Evolutionary conservation across 2,888 invertebrate species (phyloP).

Genomic region (Lomographa bimaculata): DNA sequence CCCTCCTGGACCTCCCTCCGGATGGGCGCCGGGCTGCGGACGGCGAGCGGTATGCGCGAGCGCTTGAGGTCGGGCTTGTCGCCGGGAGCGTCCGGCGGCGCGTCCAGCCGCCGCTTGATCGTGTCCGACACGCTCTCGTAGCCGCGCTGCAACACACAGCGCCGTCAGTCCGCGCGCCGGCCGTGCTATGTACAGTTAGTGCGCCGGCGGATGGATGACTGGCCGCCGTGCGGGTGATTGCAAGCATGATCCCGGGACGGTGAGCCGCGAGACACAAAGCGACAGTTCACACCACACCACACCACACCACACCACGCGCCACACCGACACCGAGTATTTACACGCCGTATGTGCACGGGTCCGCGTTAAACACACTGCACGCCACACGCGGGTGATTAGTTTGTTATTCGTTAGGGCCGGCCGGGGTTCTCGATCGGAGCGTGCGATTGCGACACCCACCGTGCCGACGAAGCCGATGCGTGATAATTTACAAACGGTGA

Average conservation of each 20-base stretch:
- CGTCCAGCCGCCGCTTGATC: constrained; percentile 83
- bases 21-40: constrained; percentile 68
- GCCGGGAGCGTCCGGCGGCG: constrained; percentile 69
- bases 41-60: constrained; percentile 71
- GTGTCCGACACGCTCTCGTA: constrained; percentile 86
- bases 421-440: constrained; percentile 12
- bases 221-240: constrained; percentile 5
- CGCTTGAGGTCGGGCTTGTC: constrained; percentile 66
- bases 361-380: neutral
- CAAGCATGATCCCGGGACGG: constrained; percentile 24
- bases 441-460: constrained; percentile 14
- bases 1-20: constrained; percentile 59
- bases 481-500: constrained; percentile 27
- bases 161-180: constrained; percentile 2
- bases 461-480: constrained; percentile 13
- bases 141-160: constrained; percentile 61
- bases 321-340: constrained; percentile 30
- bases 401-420: constrained; percentile 34
- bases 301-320: no score
- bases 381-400: constrained; percentile 32
- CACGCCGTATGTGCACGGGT: constrained; percentile 16
- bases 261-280: constrained; percentile 19
- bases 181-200: no score
- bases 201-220: neutral
- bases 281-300: constrained; percentile 9